phyloP scores from a whole-genome alignment of 2,888 invertebrate species.

The Diplolepis rosae region DNA sequence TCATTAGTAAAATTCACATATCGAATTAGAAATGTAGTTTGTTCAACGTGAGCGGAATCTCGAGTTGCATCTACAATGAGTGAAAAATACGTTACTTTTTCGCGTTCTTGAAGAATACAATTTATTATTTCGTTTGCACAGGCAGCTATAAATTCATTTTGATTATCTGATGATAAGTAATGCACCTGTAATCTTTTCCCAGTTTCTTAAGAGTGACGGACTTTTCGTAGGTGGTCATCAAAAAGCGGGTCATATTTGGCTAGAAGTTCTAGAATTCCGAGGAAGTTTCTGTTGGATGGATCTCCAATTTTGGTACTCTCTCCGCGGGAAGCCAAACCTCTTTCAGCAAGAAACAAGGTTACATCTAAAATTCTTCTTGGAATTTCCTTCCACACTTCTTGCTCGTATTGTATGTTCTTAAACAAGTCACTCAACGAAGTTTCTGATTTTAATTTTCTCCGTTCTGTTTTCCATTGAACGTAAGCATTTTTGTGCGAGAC shows the following conservation, averaged over 20 bases:
- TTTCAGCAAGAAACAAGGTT: conserved; percentile 21
- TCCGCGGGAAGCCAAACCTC: conserved; percentile 26
- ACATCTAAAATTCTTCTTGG: conserved; percentile 2
- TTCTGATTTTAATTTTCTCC: background rate
- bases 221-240: background rate
- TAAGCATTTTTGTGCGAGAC: background rate
- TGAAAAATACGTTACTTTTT: no score
- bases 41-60: background rate
- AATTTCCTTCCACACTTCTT: background rate
- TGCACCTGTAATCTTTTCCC: conserved; percentile 33
- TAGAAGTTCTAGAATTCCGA: conserved; percentile 32
- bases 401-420: background rate
- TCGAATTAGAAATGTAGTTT: conserved; percentile 13
- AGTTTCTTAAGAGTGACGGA: background rate
- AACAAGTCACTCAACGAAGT: background rate
- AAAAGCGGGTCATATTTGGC: background rate
- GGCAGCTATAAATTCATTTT: no score
- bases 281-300: conserved; percentile 28
- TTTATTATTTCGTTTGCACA: no score
- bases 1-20: conserved; percentile 6
- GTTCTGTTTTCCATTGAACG: background rate
- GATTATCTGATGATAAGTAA: conserved; percentile 29
- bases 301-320: conserved; percentile 17
- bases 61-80: no score
- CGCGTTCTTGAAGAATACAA: no score